A percentile compares a stretch with the other conserved stretches of the same genome.
These are phyloP conservation scores for Acrobasis repandana DNA, from an alignment of 2,888 invertebrate genomes.

Conservation along the genomic window DNA sequence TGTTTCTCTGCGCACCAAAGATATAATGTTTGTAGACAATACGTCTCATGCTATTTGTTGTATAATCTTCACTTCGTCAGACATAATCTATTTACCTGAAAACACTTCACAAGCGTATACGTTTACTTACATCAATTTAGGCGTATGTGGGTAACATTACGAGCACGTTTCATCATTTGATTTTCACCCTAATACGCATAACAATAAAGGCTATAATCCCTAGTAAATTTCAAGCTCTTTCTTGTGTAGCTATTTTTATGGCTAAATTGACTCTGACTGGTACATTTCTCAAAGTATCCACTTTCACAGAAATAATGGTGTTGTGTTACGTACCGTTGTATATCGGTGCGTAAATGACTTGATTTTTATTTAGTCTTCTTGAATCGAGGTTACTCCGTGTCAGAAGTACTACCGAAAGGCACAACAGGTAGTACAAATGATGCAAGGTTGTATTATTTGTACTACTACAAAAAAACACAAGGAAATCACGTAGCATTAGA, in stretches of 20 bases:
- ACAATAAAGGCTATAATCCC: constrained; percentile 2
- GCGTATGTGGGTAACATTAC: constrained; percentile 23
- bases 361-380: constrained; percentile 7
- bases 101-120: constrained; percentile 18
- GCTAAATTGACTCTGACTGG: constrained; percentile 21
- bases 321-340: constrained; percentile 8
- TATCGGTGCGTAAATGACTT: background rate
- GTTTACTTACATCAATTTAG: constrained; percentile 29
- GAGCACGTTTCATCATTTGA: background rate
- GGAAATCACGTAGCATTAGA: background rate
- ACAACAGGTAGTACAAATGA: too few species aligned
- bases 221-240: background rate
- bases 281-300: constrained; percentile 22
- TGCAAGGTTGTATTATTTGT: too few species aligned
- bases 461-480: too few species aligned
- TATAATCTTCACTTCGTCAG: background rate
- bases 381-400: too few species aligned
- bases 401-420: too few species aligned
- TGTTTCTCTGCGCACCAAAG: background rate
- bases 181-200: background rate
- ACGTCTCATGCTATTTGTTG: background rate
- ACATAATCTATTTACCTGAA: constrained; percentile 2
- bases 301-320: constrained; percentile 14
- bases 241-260: constrained; percentile 11
- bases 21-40: background rate